phyloP scores from a whole-genome alignment of 1,140 invertebrate species.

The Neodiprion virginianus region DNA sequence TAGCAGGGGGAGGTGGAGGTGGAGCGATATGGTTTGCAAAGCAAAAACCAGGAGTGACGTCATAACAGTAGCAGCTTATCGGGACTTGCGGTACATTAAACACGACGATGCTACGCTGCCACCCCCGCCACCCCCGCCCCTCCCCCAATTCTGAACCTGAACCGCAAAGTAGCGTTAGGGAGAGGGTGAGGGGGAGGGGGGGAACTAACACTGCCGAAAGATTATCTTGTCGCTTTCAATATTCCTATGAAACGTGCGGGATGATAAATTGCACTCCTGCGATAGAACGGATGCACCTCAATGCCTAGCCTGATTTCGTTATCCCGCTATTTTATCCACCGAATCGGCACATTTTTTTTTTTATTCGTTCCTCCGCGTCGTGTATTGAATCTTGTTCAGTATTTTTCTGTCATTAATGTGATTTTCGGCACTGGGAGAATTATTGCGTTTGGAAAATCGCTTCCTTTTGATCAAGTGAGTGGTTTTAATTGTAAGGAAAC shows the following conservation, averaged over 20 bases:
- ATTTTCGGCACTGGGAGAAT: no score
- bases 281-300: no score
- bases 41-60: conserved; percentile 3
- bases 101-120: background rate
- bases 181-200: background rate
- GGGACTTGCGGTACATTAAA: background rate
- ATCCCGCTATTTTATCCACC: no score
- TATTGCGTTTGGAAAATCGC: no score
- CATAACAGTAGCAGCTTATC: conserved; percentile 7
- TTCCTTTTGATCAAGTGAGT: no score
- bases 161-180: background rate
- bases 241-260: background rate
- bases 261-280: background rate
- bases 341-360: no score
- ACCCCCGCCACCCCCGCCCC: background rate
- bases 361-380: no score
- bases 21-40: background rate
- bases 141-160: background rate
- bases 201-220: background rate
- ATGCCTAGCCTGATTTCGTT: no score
- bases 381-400: no score
- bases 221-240: conserved; percentile 7
- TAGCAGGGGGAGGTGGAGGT: no score
- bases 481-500: no score
- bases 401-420: no score